phyloP scores from a whole-genome alignment of 1,140 invertebrate species.

The Centruroides vittatus region DNA sequence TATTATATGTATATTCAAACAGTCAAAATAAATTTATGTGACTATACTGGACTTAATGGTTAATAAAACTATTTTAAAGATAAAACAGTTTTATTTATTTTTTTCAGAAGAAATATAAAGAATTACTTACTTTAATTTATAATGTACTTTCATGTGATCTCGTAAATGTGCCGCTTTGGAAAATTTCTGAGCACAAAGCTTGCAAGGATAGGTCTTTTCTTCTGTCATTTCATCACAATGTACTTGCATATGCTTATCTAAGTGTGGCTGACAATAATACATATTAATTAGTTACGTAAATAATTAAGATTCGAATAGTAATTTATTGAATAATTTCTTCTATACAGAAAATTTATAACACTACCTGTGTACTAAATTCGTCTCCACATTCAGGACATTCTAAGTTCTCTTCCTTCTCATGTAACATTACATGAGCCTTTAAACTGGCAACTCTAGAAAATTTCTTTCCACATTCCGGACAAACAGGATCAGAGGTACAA shows the following conservation, averaged over 20 bases:
- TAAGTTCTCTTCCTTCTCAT: constrained; percentile 50
- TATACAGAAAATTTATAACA: too few species aligned
- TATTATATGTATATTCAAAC: too few species aligned
- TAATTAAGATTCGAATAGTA: too few species aligned
- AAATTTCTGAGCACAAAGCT: constrained; percentile 31
- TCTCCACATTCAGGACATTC: constrained; percentile 52
- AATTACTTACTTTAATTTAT: constrained; percentile 33
- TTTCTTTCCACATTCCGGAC: constrained; percentile 47
- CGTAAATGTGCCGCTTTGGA: constrained; percentile 26
- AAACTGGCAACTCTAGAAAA: constrained; percentile 51
- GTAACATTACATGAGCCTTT: constrained; percentile 51
- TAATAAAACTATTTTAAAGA: too few species aligned
- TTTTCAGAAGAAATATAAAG: background rate
- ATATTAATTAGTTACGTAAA: too few species aligned
- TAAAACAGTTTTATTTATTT: too few species aligned
- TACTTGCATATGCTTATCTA: constrained; percentile 36
- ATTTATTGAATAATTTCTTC: too few species aligned
- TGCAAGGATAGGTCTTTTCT: constrained; percentile 27
- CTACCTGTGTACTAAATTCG: constrained; percentile 47
- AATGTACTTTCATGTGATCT: constrained; percentile 40
- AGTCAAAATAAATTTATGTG: too few species aligned
- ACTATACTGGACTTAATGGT: too few species aligned
- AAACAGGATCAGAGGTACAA: constrained; percentile 34
- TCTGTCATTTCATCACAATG: constrained; percentile 32
- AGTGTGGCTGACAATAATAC: constrained; percentile 30